These are phyloP conservation scores for Diloba caeruleocephala DNA, from an alignment of 2,888 invertebrate species.

Conservation along the genomic window DNA sequence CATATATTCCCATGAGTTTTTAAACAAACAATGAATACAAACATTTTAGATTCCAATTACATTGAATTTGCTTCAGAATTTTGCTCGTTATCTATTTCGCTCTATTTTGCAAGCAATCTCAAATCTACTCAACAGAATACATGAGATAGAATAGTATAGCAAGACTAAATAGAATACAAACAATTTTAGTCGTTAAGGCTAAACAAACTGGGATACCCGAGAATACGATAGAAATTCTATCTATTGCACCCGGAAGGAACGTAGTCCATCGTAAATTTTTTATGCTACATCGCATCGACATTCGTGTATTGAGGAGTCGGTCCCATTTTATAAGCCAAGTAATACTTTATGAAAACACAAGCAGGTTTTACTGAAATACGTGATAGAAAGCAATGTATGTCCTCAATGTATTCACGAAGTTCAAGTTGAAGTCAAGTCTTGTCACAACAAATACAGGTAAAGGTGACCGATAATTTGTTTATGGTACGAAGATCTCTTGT, in stretches of 20 bases:
- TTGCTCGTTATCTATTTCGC: background rate
- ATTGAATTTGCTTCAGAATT: too few relatives aligned
- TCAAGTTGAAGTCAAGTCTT: too few relatives aligned
- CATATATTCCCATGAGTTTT: too few relatives aligned
- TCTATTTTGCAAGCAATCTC: background rate
- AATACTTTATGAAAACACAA: slow-evolving; percentile 39
- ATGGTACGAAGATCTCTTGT: too few relatives aligned
- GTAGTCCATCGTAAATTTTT: slow-evolving; percentile 43
- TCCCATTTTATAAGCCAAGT: slow-evolving; percentile 29
- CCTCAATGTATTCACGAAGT: too few relatives aligned
- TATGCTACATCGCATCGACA: slow-evolving; percentile 31
- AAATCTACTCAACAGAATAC: background rate
- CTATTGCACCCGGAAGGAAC: slow-evolving; percentile 22
- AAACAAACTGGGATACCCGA: slow-evolving; percentile 21
- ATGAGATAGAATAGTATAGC: slow-evolving; percentile 1
- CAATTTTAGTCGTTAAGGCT: slow-evolving; percentile 21
- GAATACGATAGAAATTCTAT: slow-evolving; percentile 29
- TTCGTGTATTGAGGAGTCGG: slow-evolving; percentile 19
- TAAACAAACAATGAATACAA: too few relatives aligned
- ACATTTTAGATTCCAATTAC: too few relatives aligned
- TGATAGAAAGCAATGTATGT: too few relatives aligned
- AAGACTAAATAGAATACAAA: slow-evolving; percentile 7
- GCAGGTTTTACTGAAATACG: too few relatives aligned
- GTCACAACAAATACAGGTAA: too few relatives aligned
- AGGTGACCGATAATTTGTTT: too few relatives aligned